A percentile compares a stretch with the other conserved stretches of the same genome.
These are phyloP conservation scores for Pangasianodon gigas DNA, from an alignment of 2,113 vertebrate species.

Conservation along the genomic window DNA sequence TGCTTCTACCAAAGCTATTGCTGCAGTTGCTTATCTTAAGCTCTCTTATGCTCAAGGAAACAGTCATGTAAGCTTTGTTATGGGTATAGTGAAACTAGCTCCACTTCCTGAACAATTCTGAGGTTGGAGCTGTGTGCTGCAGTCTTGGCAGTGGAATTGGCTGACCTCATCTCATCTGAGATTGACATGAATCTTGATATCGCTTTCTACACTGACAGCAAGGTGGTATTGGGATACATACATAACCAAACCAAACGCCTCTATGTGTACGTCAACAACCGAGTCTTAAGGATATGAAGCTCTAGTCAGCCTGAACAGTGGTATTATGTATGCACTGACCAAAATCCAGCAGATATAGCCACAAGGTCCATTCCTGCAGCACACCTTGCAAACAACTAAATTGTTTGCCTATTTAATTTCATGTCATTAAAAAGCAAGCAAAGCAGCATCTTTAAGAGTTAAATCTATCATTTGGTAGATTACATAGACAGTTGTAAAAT, in stretches of 20 bases:
- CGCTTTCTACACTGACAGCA: constrained; percentile 6
- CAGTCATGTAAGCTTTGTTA: neutral
- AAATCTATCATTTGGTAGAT: no score
- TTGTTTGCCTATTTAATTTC: no score
- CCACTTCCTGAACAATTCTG: neutral
- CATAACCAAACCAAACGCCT: neutral
- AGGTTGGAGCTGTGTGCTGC: neutral
- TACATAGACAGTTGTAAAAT: no score
- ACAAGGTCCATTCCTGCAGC: no score
- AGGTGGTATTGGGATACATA: constrained; percentile 13
- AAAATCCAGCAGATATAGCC: no score
- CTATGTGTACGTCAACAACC: neutral
- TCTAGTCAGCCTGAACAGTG: neutral
- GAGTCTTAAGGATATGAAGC: constrained; percentile 14
- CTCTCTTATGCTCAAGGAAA: neutral
- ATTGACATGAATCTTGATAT: no score
- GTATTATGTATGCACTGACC: neutral
- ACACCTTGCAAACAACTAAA: neutral
- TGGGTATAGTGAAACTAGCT: neutral
- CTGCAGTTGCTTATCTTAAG: no score
- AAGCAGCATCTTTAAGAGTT: no score
- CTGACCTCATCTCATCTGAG: neutral
- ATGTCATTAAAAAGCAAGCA: no score
- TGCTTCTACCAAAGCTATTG: no score
- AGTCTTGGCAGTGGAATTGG: neutral